Conservation (phyloP, 2,797 vertebrate genomes). For the Lagorchestes hirsutus region DNA sequence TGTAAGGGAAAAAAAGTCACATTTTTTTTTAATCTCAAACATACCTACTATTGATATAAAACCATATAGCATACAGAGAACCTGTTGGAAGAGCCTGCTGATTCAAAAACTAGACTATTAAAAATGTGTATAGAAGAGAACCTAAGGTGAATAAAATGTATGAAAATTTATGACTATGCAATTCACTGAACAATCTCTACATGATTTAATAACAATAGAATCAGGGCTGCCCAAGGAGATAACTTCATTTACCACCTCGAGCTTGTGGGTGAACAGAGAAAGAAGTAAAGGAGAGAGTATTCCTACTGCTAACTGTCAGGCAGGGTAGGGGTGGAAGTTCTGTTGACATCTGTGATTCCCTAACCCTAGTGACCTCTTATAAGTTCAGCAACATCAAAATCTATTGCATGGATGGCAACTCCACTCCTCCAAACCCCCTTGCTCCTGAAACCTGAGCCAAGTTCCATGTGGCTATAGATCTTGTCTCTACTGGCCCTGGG, state of each 20-base stretch:
- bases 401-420: constrained; percentile 22
- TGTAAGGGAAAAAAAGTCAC: neutral
- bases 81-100: constrained; percentile 10
- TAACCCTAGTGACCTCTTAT: constrained; percentile 73
- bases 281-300: neutral
- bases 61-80: neutral
- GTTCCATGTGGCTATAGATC: constrained; percentile 60
- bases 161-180: neutral
- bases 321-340: constrained; percentile 24
- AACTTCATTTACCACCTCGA: neutral
- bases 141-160: neutral
- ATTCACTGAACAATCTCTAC: neutral
- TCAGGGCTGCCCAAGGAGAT: neutral
- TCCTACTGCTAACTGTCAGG: constrained; percentile 42
- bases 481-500: constrained; percentile 61
- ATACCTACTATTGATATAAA: neutral
- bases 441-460: constrained; percentile 68
- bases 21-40: neutral
- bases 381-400: constrained; percentile 70
- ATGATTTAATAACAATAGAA: neutral
- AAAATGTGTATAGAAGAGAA: neutral
- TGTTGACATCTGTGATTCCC: constrained; percentile 74
- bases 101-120: neutral
- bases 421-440: constrained; percentile 19
- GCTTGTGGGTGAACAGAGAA: constrained; percentile 16